Evolutionary conservation across 2,113 vertebrate genomes (phyloP), one percentile per base, ranked within the genome.

Genomic region (Takifugu flavidus): DNA sequence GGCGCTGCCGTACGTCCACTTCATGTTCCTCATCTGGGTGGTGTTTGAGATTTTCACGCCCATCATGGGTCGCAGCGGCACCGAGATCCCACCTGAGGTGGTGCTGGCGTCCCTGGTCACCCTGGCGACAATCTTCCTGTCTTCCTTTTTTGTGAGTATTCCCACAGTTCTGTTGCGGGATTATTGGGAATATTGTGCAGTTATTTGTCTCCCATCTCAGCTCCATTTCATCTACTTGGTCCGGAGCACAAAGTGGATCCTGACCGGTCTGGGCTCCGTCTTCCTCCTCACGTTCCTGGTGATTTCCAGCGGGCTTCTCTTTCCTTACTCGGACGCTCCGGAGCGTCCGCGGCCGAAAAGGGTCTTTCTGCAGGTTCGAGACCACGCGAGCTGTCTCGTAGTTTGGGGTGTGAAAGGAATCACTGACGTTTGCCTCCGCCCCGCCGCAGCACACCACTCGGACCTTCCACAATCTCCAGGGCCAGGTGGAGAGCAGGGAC

Each of bases 41-140:
- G 91, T 98, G 39, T 98, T 98, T 88, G 97, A 98, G 86, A 97
- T 99, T 89, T 97, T 99, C 74, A 93, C 93, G 0, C 97, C 97
- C 54, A 96, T 98, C 64, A 92, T 98, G 85, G 97, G 97, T 5
- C 94, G 96, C 63, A 98, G 94, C 15, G 96, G 96, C 61, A 94
- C 96, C 0, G 95, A 98, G 86, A 95, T 96, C 34, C 95, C 92
- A 13, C 95, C 97, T 0, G 97, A 99, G 58, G 62, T 94, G 62
- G 91, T 98, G 42, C 65, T 98, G 78, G 95, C 94, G 26, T 85
- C 90, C 64, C 86, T 98, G 55, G 85, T 96, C 70, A 93, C 93
- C 52, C 58, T 90, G 53, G 84, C 91, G 62, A 91, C 92, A 13
- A 79, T 94, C 75, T 88, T 97, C 70, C 87, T 98, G 26, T 95